phyloP scores from a whole-genome alignment of 2,888 invertebrate genomes.

The Apamea sordens region DNA sequence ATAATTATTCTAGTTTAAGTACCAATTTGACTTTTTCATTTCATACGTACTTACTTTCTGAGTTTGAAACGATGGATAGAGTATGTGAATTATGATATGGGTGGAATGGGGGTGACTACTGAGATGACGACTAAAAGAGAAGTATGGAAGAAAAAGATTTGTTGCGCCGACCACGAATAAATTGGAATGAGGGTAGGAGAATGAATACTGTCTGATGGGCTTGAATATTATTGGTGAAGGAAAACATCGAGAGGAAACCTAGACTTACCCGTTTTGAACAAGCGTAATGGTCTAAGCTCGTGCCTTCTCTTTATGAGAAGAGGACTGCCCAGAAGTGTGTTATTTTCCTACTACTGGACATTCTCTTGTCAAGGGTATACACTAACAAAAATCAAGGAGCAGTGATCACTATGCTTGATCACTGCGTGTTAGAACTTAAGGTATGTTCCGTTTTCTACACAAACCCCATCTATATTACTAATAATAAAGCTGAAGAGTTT shows the following conservation, averaged over 20 bases:
- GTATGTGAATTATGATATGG: not conserved
- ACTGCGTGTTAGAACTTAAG: not conserved
- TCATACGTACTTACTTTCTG: not conserved
- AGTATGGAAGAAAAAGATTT: not conserved
- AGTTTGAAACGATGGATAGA: not conserved
- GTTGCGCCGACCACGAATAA: not conserved
- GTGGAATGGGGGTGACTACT: not conserved
- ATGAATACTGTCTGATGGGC: not conserved
- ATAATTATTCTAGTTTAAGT: not conserved
- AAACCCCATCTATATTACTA: not conserved
- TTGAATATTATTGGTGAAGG: not conserved
- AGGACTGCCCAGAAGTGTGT: not conserved
- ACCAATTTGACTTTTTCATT: not conserved
- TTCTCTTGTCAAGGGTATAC: not conserved
- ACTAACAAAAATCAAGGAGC: not conserved
- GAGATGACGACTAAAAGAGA: not conserved
- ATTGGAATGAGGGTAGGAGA: not conserved
- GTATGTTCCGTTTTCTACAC: not conserved
- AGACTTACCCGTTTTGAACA: not conserved
- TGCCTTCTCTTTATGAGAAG: not conserved
- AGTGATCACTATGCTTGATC: not conserved
- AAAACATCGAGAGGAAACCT: not conserved
- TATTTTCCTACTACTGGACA: not conserved
- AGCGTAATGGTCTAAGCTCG: not conserved
- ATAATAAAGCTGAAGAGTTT: too few species aligned